Evolutionary conservation across 2,888 invertebrate genomes (phyloP).

Genomic region (Lasioglossum lativentre): DNA sequence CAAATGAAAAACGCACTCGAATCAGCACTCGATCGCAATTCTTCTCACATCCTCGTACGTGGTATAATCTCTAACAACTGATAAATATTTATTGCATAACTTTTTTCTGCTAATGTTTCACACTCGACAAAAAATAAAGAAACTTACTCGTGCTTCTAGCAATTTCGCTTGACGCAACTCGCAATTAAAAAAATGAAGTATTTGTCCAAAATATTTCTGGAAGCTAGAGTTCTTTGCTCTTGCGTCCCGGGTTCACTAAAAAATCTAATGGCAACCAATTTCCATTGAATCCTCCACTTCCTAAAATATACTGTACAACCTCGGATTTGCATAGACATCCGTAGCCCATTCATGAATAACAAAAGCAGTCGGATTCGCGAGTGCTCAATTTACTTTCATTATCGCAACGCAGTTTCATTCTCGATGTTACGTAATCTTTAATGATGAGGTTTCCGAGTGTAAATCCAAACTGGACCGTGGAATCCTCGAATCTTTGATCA

Average conservation of each 20-base stretch:
- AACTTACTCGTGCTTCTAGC: background rate
- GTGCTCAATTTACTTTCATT: background rate
- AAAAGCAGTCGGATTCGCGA: background rate
- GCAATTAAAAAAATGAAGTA: background rate
- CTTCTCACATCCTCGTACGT: background rate
- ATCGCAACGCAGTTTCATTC: background rate
- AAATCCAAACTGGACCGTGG: too few species aligned
- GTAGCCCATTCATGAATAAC: background rate
- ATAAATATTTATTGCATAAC: slow-evolving; percentile 14
- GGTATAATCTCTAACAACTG: background rate
- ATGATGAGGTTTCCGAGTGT: too few species aligned
- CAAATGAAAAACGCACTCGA: background rate
- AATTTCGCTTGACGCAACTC: background rate
- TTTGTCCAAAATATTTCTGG: background rate
- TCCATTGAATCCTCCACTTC: background rate
- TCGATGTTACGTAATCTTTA: background rate
- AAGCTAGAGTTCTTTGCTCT: background rate
- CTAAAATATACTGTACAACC: background rate
- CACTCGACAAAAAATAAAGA: background rate
- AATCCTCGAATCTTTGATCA: background rate
- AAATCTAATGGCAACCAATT: background rate
- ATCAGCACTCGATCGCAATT: background rate
- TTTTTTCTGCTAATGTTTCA: background rate
- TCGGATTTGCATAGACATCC: background rate
- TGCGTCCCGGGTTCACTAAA: background rate